Base-by-base conservation (phyloP, 2,888 invertebrate genomes). In the Iselma pallidipennis region DNA sequence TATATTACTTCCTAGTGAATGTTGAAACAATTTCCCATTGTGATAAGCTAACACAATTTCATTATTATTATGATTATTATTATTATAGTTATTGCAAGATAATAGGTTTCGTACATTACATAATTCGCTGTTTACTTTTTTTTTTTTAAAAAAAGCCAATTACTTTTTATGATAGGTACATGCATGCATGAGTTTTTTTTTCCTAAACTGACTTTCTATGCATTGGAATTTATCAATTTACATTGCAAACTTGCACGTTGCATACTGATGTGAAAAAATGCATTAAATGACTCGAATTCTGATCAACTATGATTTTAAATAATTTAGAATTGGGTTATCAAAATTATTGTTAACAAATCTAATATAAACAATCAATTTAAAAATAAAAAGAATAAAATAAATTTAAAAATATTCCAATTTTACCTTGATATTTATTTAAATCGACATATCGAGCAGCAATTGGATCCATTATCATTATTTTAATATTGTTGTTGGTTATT, bases 401-500 rank as follows among this genome's bases (percentile, higher is more conserved):
- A 28, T 28, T 16, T 12, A 14, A 29, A 10, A 21, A 7, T 6
- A 26, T 51, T 48, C 16, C 21, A 29, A 57, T 49, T 59, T 57
- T 73, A 74, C 74, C 73, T 74, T 74, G 69, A 57, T 70, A 71
- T 69, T 74, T 73, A 58, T 67, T 66, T 57, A 65, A 66, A 66
- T 74, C 70, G 55, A 70, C 70, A 61, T 72, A 71, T 49, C 71
- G 69, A 28, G 67, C 65, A 26, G 69, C 69, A 42, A 72, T 58
- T 6, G 70, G 68, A 60, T 70, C 64, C 19, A 71, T 71, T 12
- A 45, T 23, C 45, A 23, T 23, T 45, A 23, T 23, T 12, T 6
- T 4, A 4, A 25, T 4, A 25, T 25, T n/a, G n/a, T n/a, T n/a
- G n/a, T n/a, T n/a, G n/a, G n/a, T n/a, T n/a, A n/a, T n/a, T n/a